Evolutionary conservation across 2,797 vertebrate species (phyloP).

Genomic region (Xerus rutilus): DNA sequence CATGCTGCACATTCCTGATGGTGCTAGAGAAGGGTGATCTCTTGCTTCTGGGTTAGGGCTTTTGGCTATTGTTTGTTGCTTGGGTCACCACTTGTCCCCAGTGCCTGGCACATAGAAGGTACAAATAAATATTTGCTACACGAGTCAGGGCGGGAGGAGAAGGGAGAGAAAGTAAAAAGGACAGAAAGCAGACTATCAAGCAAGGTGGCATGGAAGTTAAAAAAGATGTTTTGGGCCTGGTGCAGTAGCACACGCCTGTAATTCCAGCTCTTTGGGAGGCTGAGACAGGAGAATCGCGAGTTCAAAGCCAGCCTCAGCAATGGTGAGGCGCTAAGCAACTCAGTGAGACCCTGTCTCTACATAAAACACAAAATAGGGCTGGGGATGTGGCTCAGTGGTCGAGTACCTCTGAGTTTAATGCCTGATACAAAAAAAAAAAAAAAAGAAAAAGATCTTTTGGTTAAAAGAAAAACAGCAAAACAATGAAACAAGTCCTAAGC

Average conservation of each 20-base stretch:
- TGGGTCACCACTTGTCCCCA: neutral
- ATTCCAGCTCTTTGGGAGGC: too few species aligned
- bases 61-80: neutral
- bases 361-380: too few species aligned
- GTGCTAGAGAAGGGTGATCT: neutral
- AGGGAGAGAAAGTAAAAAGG: neutral
- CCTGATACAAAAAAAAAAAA: too few species aligned
- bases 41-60: neutral
- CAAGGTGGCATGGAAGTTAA: neutral
- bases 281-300: too few species aligned
- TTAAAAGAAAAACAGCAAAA: conserved; percentile 13
- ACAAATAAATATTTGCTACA: neutral
- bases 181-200: neutral
- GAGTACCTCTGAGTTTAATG: too few species aligned
- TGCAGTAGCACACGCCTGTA: too few species aligned
- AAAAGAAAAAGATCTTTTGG: neutral
- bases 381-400: too few species aligned
- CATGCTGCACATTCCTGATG: rapidly evolving
- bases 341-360: too few species aligned
- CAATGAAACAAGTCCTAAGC: neutral
- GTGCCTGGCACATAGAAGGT: neutral
- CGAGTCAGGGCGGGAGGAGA: neutral
- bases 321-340: too few species aligned
- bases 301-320: too few species aligned
- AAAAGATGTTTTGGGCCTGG: neutral